A percentile compares a stretch with the other conserved stretches of the same genome.
These are phyloP conservation scores for Oreochromis aureus DNA, from an alignment of 2,113 vertebrate species.

Conservation along the genomic window DNA sequence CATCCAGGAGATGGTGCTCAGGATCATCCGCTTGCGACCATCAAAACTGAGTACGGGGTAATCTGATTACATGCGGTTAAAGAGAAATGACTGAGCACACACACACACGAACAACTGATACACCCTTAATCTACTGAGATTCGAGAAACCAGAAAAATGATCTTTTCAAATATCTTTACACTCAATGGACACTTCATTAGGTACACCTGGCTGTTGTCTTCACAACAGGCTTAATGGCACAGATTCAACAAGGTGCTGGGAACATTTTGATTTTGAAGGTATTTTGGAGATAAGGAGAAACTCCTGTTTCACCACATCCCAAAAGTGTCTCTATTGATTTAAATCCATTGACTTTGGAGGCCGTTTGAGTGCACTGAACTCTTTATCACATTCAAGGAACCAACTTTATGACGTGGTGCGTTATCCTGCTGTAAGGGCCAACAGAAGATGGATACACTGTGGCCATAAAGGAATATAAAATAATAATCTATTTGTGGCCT, in stretches of 20 bases:
- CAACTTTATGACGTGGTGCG: accelerated
- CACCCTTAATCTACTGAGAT: accelerated
- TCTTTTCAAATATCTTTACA: background rate
- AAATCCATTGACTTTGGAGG: accelerated
- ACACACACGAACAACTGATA: accelerated
- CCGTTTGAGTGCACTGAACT: accelerated
- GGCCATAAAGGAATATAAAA: background rate
- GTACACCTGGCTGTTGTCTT: background rate
- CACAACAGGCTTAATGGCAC: accelerated
- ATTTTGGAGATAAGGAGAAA: background rate
- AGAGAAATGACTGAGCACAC: conserved; percentile 51
- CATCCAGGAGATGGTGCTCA: conserved; percentile 99
- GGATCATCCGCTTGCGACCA: conserved; percentile 94
- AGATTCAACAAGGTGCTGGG: background rate
- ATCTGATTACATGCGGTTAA: conserved; percentile 82
- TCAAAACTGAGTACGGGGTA: conserved; percentile 93
- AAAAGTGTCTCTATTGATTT: accelerated
- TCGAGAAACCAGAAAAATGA: accelerated
- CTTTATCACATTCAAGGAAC: background rate
- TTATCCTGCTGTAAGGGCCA: background rate
- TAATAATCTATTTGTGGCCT: no score
- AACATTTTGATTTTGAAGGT: background rate
- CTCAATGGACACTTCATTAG: background rate
- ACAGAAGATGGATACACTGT: background rate
- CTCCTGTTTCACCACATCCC: background rate